These are phyloP conservation scores for Protomyctophum bolini DNA, from an alignment of 2,113 vertebrate genomes.

Conservation along the genomic window DNA sequence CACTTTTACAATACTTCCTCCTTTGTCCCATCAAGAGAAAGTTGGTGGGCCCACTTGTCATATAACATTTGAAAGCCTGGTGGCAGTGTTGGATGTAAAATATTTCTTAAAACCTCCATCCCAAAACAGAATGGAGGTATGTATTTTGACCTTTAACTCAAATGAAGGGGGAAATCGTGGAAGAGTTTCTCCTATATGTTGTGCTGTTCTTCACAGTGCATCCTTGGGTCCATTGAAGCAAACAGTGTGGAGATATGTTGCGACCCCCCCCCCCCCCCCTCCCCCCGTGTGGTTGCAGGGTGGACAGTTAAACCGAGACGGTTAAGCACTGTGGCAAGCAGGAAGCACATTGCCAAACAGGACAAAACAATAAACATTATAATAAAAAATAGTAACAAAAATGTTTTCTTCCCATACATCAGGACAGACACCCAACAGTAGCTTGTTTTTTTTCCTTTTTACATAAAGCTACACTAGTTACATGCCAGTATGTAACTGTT, in stretches of 20 bases:
- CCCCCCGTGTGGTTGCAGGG: conserved; percentile 42
- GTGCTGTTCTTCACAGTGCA: conserved; percentile 69
- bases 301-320: conserved; percentile 68
- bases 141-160: conserved; percentile 49
- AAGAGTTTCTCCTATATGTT: conserved; percentile 60
- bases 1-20: background rate
- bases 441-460: background rate
- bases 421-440: conserved; percentile 37
- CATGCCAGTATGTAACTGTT: conserved; percentile 45
- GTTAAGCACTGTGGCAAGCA: conserved; percentile 71
- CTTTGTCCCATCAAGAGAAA: conserved; percentile 7
- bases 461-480: conserved; percentile 58
- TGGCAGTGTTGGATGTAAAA: conserved; percentile 43
- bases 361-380: conserved; percentile 44
- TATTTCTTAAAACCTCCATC: conserved; percentile 31
- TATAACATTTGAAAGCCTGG: conserved; percentile 19
- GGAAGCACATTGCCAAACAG: conserved; percentile 70
- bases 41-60: background rate
- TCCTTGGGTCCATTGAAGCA: conserved; percentile 46
- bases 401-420: conserved; percentile 42
- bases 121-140: conserved; percentile 42
- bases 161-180: conserved; percentile 24
- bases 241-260: conserved; percentile 53
- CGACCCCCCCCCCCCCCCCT: conserved; percentile 39
- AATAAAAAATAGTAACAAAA: conserved; percentile 69